Conservation (phyloP, 2,797 vertebrate species). For the Esox lucius region DNA sequence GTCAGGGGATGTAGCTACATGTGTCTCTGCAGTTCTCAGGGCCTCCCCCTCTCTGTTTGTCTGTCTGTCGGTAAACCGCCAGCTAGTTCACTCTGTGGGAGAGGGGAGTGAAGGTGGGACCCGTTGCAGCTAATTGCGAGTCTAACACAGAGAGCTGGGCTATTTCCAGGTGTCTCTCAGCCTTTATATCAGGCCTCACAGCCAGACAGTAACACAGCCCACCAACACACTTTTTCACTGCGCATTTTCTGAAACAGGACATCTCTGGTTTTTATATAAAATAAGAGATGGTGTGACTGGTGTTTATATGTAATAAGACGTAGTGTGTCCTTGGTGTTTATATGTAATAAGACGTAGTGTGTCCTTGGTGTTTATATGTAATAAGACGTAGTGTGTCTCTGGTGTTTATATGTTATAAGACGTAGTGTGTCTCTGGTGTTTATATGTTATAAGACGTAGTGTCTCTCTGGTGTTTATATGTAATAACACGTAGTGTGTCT, state of each 20-base stretch:
- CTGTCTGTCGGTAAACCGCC: background rate
- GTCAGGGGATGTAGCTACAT: constrained; percentile 48
- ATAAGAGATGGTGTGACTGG: background rate
- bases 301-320: background rate
- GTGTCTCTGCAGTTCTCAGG: constrained; percentile 32
- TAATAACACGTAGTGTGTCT: background rate
- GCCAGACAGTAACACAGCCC: constrained; percentile 38
- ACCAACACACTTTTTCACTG: background rate
- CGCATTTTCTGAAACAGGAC: background rate
- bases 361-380: background rate
- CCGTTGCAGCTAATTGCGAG: constrained; percentile 68
- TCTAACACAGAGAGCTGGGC: constrained; percentile 60
- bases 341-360: background rate
- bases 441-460: too few relatives aligned
- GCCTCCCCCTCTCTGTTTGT: constrained; percentile 8
- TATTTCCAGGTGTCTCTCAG: constrained; percentile 70
- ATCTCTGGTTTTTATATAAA: background rate
- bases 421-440: too few relatives aligned
- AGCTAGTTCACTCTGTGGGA: constrained; percentile 37
- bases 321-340: background rate
- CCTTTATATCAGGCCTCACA: constrained; percentile 63
- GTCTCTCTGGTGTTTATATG: background rate
- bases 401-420: background rate
- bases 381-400: background rate
- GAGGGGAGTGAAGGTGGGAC: constrained; percentile 61